Conservation (phyloP, 2,888 invertebrate species). For the Dolichomitus sp. region DNA sequence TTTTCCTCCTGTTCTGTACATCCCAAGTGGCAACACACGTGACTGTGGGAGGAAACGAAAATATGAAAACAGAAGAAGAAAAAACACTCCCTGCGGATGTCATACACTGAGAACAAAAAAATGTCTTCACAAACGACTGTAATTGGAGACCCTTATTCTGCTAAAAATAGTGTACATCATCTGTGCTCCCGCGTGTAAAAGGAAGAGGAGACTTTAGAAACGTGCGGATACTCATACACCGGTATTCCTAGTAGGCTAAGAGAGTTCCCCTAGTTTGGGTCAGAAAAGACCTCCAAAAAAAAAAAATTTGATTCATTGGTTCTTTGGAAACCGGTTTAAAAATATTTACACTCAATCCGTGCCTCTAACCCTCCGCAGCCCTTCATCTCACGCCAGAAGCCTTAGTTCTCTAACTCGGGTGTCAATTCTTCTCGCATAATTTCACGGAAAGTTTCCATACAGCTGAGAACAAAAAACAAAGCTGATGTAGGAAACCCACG, state of each 20-base stretch:
- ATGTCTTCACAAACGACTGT: neutral
- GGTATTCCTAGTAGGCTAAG: constrained; percentile 56
- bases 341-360: constrained; percentile 53
- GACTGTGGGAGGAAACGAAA: constrained; percentile 50
- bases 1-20: neutral
- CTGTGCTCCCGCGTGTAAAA: constrained; percentile 44
- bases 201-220: constrained; percentile 48
- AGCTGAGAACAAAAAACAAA: constrained; percentile 25
- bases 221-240: constrained; percentile 44
- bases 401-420: constrained; percentile 43
- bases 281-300: constrained; percentile 50
- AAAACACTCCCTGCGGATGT: neutral
- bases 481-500: constrained; percentile 63
- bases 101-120: constrained; percentile 23
- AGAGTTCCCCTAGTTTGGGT: constrained; percentile 70
- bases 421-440: constrained; percentile 39
- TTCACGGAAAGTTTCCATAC: neutral
- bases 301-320: constrained; percentile 62
- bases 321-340: constrained; percentile 55
- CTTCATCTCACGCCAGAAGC: constrained; percentile 48
- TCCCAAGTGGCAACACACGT: constrained; percentile 39
- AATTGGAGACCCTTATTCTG: constrained; percentile 49
- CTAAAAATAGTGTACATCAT: constrained; percentile 60
- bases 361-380: constrained; percentile 24
- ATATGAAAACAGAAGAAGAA: constrained; percentile 28